Evolutionary conservation across 2,888 invertebrate genomes (phyloP), one percentile per base, ranked within the genome.

Genomic region (Mesochorus sp.): DNA sequence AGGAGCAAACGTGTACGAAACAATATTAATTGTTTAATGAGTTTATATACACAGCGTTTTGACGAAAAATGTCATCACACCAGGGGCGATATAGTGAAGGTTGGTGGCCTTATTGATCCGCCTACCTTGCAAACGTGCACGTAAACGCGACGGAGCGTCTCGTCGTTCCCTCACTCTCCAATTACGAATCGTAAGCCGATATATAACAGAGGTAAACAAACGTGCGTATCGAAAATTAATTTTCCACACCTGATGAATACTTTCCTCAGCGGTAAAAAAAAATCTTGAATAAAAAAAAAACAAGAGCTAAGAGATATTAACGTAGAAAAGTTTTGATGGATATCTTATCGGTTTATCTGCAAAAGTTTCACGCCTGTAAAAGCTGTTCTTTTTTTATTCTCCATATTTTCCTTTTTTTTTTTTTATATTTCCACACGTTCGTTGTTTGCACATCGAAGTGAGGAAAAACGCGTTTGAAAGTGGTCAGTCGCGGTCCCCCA

Each of bases 61-160:
- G n/a, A n/a, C n/a, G n/a, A 12, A 81, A 81, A 84, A 70, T 84
- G 80, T 82, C 68, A 81, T 80, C 80, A 79, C 80, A 76, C 61
- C 59, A 47, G 64, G 53, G 74, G n/a, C n/a, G n/a, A 71, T 72
- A 84, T 85, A 73, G 81, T 76, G 28, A 81, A 82, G 81, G 81
- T 80, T 83, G 81, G 79, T 78, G 72, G 76, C 83, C n/a, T 84
- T 86, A 86, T 86, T 86, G 85, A 86, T 86, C 84, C 75, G 67
- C 17, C 59, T 79, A 77, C 76, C 72, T 78, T 57, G 72, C 73
- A 49, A 71, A 62, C 59, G 55, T 53, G 34, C 53, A 26, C 57
- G 51, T 24, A 12, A 53, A 51, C 49, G 66, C 59, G 44, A 34
- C 71, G 37, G 17, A 24, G 67, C 55, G 66, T 72, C 62, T 62